Conservation (phyloP, 2,888 invertebrate genomes). For the Alviniconcha strummeri region DNA sequence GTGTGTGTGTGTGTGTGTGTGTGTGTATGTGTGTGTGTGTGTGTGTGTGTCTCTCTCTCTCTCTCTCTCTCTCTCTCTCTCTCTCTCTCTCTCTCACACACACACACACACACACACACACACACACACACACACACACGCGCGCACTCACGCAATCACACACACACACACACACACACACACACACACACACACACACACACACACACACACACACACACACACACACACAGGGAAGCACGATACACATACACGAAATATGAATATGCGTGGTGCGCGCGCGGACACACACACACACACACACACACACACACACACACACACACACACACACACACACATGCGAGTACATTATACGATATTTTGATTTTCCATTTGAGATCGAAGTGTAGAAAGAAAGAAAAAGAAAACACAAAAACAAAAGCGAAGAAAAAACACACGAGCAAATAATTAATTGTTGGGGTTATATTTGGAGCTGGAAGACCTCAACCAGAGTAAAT, state of each 20-base stretch:
- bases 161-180: background rate
- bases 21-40: background rate
- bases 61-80: background rate
- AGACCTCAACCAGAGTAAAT: too few relatives aligned
- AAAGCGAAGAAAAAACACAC: too few relatives aligned
- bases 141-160: background rate
- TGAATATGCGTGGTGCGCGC: background rate
- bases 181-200: background rate
- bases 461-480: too few relatives aligned
- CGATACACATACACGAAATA: background rate
- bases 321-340: background rate
- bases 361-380: too few relatives aligned
- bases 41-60: background rate
- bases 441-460: too few relatives aligned
- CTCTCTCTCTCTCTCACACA: background rate
- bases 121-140: background rate
- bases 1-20: background rate
- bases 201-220: background rate
- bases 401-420: too few relatives aligned
- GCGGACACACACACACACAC: background rate
- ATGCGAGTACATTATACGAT: background rate
- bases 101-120: too few relatives aligned
- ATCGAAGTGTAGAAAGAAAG: too few relatives aligned
- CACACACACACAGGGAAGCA: background rate
- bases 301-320: background rate